phyloP scores from a whole-genome alignment of 2,888 invertebrate genomes.

The Eristalis arbustorum region DNA sequence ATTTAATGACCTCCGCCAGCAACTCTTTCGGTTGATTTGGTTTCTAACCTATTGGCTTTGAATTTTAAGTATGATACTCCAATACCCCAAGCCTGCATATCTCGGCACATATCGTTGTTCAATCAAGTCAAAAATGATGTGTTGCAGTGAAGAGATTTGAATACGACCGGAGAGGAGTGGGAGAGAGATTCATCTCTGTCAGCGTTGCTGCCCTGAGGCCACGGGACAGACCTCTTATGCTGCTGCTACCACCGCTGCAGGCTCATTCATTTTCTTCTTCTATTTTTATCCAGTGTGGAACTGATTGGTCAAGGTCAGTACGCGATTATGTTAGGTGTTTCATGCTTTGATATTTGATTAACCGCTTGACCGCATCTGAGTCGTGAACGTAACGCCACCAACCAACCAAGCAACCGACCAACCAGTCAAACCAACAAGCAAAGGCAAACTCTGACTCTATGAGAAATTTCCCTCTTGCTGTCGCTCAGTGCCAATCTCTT shows the following conservation, averaged over 20 bases:
- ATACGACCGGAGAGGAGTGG: slow-evolving; percentile 1
- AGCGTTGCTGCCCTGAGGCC: slow-evolving; percentile 15
- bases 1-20: slow-evolving; percentile 22
- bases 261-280: slow-evolving; percentile 36
- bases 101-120: slow-evolving; percentile 3
- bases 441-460: background rate
- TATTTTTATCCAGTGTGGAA: slow-evolving; percentile 49
- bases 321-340: slow-evolving; percentile 60
- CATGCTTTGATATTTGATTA: slow-evolving; percentile 62
- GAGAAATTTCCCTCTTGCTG: slow-evolving; percentile 22
- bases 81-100: background rate
- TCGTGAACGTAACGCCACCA: slow-evolving; percentile 33
- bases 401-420: no score
- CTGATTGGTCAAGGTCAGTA: slow-evolving; percentile 67
- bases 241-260: slow-evolving; percentile 10
- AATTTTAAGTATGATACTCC: slow-evolving; percentile 25
- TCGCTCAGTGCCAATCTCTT: background rate
- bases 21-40: slow-evolving; percentile 35
- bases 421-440: background rate
- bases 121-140: slow-evolving; percentile 2
- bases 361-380: slow-evolving; percentile 28
- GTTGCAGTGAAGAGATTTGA: slow-evolving; percentile 32
- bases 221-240: background rate
- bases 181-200: slow-evolving; percentile 39
- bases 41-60: slow-evolving; percentile 52